These are phyloP conservation scores for Microdon myrmicae DNA, from an alignment of 2,888 invertebrate species.

Conservation along the genomic window DNA sequence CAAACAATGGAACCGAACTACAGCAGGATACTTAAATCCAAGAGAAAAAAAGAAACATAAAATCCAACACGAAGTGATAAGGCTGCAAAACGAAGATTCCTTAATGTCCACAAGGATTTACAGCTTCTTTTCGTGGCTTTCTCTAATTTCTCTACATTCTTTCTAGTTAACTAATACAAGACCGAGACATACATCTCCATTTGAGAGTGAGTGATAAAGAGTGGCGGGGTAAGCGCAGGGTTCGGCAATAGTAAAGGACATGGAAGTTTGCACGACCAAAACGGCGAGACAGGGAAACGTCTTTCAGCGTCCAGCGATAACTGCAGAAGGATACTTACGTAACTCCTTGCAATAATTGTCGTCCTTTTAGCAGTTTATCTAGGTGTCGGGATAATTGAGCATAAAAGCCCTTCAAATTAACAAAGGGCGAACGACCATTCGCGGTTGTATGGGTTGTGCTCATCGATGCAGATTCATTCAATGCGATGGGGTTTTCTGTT, in stretches of 20 bases:
- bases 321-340: no score
- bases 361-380: conserved; percentile 37
- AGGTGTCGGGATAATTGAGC: conserved; percentile 47
- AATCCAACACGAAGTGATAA: no score
- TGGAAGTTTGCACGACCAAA: no score
- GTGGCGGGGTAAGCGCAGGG: no score
- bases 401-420: conserved; percentile 50
- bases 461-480: background rate
- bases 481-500: conserved; percentile 1
- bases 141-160: conserved; percentile 34
- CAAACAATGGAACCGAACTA: conserved; percentile 32
- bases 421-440: conserved; percentile 32
- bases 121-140: conserved; percentile 37
- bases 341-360: background rate
- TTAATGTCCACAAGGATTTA: conserved; percentile 47
- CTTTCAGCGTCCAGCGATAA: no score
- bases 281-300: no score
- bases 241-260: no score
- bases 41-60: no score
- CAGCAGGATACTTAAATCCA: no score
- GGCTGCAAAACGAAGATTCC: conserved; percentile 33
- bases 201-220: no score
- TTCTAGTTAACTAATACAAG: conserved; percentile 34
- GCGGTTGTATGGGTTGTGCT: background rate
- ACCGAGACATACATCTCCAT: no score